phyloP scores from a whole-genome alignment of 2,113 vertebrate species.

The Origma solitaria region DNA sequence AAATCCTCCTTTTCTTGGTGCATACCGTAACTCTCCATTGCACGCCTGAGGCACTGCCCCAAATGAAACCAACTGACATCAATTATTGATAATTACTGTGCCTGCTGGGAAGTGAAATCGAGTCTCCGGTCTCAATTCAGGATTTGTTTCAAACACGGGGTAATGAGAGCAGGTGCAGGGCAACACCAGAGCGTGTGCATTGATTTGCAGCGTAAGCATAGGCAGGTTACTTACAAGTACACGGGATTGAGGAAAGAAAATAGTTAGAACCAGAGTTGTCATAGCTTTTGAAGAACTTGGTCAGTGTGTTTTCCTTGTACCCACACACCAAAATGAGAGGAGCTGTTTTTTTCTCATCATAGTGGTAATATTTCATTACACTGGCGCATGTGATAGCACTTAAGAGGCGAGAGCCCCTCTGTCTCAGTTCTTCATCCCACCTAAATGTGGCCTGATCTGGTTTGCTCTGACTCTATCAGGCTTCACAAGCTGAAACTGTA shows the following conservation, averaged over 20 bases:
- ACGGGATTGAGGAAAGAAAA: neutral
- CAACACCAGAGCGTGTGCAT: fast-evolving
- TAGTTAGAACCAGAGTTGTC: neutral
- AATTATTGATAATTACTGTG: neutral
- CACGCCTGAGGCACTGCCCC: neutral
- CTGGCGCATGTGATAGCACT: neutral
- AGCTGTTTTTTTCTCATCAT: neutral
- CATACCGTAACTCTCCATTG: neutral
- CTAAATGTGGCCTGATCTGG: neutral
- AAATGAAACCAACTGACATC: neutral
- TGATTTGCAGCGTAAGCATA: neutral
- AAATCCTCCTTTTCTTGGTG: constrained; percentile 18
- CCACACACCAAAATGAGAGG: neutral
- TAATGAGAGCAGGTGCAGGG: neutral
- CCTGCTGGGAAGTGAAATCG: fast-evolving
- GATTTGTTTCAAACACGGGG: neutral
- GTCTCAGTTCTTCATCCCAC: neutral
- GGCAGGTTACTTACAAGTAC: neutral
- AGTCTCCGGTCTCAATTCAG: neutral
- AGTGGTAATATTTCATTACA: neutral
- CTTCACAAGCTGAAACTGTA: neutral
- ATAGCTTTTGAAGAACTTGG: neutral
- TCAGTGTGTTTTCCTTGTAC: neutral
- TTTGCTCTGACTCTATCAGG: neutral
- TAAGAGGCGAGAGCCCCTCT: neutral